Base-by-base conservation (phyloP, 35 echinoderm and acorn worm genomes). In the Strongylocentrotus purpuratus region DNA sequence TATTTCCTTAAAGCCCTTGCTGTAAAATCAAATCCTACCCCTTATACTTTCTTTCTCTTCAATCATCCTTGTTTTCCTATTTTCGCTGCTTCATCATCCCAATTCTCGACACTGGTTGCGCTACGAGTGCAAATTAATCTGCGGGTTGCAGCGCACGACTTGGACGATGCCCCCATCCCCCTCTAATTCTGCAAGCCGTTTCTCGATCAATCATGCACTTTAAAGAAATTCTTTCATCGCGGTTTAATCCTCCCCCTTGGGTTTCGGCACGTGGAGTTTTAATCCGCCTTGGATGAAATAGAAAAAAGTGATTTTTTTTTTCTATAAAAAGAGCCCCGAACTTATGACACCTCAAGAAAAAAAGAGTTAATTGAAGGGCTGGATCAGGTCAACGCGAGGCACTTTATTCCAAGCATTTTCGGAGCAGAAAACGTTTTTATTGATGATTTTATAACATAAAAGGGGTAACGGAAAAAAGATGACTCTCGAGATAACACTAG, bases 191-290 rank as follows among this genome's bases (percentile, higher is more conserved):
- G 45, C 22, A 33, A 89, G 32, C 87, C 87, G 3, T 46, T 46
- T 89, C 33, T 89, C 87, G 87, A 89, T 46, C 87, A 89, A 89
- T 89, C 87, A 33, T 89, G 14, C 33, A 45, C 45, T 46, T 89
- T 46, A 15, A 59, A 89, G 87, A 46, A 89, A 89, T 89, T 89
- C 87, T 89, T 89, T 89, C 32, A 89, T 89, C 33, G 45, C 33
- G 15, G 32, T 41, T 89, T 89, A 89, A 89, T 89, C 87, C 87
- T 89, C 9, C 32, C 87, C 87, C 20, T 89, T 89, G 33, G 87
- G 33, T 10, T 46, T 20, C 33, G 87, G 87, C 87, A 35, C 87
- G 87, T 89, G 87, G 13, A 41, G 32, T 33, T 46, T 78, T 78
- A 78, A 78, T 78, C 65, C 65, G 20, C 0, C 22, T 28, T 78